phyloP scores from a whole-genome alignment of 2,113 vertebrate genomes.

The Gallinago undulata region DNA sequence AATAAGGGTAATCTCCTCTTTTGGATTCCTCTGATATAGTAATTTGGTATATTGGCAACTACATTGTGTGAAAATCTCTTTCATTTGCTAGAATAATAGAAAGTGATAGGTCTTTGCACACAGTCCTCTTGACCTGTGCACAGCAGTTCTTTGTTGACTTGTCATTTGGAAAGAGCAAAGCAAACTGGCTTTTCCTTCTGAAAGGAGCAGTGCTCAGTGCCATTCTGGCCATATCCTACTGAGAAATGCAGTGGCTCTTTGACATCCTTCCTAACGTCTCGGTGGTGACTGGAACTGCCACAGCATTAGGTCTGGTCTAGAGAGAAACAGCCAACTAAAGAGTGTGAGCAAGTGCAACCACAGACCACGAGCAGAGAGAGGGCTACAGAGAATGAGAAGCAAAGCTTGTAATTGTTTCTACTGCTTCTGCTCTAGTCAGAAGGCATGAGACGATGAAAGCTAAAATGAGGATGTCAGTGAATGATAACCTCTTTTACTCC shows the following conservation, averaged over 20 bases:
- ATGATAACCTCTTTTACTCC: not conserved
- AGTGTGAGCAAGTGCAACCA: not conserved
- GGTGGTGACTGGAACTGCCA: not conserved
- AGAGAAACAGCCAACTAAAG: not conserved
- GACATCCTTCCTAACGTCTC: not conserved
- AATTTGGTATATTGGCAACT: not conserved
- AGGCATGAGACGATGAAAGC: fast-evolving
- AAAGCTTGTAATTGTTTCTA: not conserved
- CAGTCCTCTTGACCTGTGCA: not conserved
- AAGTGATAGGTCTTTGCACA: not conserved
- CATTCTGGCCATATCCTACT: not conserved
- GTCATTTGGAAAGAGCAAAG: not conserved
- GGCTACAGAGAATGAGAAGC: not conserved
- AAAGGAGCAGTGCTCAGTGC: not conserved
- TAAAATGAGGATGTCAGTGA: not conserved
- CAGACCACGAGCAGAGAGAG: not conserved
- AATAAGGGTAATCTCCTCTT: not conserved
- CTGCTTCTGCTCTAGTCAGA: not conserved
- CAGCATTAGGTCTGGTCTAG: not conserved
- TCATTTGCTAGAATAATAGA: not conserved
- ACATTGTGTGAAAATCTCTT: not conserved
- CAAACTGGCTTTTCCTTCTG: not conserved
- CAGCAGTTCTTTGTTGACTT: not conserved
- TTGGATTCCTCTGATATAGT: not conserved
- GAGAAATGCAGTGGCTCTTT: not conserved